Evolutionary conservation across 2,888 invertebrate species (phyloP), one percentile per base, ranked within the genome.

Genomic region (Eristalis intricaria): DNA sequence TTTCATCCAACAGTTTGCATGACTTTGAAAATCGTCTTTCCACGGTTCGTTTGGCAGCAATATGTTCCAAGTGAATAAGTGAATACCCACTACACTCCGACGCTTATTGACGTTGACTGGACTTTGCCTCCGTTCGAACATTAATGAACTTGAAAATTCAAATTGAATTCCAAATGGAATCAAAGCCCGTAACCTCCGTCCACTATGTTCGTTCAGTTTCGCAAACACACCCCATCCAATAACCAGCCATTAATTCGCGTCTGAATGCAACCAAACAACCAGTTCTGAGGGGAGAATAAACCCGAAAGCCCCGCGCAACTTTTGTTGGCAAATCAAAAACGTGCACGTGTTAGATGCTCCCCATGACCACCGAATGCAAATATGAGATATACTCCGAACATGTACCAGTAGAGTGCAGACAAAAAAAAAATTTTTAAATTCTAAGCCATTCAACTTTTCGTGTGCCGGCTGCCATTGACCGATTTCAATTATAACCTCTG

Each of bases 81-180:
- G 10, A 50, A 50, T 19, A 50, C 19, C 19, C 19, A 19, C 19
- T 50, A 50, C 50, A 19, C 50, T 19, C 50, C 8, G 19, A 50
- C 50, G 50, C 50, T 8, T 8, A 50, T 19, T 15, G 43, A n/a
- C 43, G n/a, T n/a, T 29, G 50, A 40, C 11, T 22, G 10, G 13
- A 64, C 29, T 73, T 2, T 58, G 26, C 43, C 22, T 38, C n/a
- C 32, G 22, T 5, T 29, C 15, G 19, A 38, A 35, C 35, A 75
- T 40, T 71, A 84, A 80, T 80, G 80, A 80, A 80, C 80, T 84
- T 80, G 84, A 75, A 80, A 76, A 84, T 65, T 23, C 63, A 69
- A 70, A 74, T 69, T 69, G 61, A 77, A 83, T 73, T 64, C 43
- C 50, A 50, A 69, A 50, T 56, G 32, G 60, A 80, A 40, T 32